Base-by-base conservation (phyloP, 2,888 invertebrate species). In the Agonopterix arenella region DNA sequence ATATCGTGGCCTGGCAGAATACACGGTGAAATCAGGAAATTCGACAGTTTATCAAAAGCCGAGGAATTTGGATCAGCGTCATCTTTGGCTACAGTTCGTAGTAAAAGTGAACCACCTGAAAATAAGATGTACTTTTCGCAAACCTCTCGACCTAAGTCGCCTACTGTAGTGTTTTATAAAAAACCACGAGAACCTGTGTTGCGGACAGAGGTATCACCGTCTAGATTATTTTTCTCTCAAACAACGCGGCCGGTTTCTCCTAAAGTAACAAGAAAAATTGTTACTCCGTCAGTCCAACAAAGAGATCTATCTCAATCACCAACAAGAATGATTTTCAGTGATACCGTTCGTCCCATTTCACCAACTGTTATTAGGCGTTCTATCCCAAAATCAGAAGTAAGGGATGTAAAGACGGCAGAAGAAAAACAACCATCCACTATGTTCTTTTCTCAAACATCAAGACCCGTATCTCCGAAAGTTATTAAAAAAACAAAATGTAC, bases 21-120 rank as follows among this genome's bases (percentile, higher is more conserved):
- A 73, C 77, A 91, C 52, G 82, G 85, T 7, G 83, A 90, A 59
- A 70, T 89, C 56, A 68, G 76, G 61, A 91, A 84, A 65, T 91
- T 88, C 58, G 86, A 88, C 48, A 90, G 88, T 58, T 70, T 89
- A 52, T 72, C 78, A 28, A 81, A 84, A 62, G 69, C 65, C 57
- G 72, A 79, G 56, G 82, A 84, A 53, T 85, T 83, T 64, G 88
- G 88, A 18, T 89, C 89, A 8, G 70, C 68, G 18, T 81, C 83
- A n/a, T 90, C 90, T 37, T 70, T 90, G 51, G 85, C 89, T 13
- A 80, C 84, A 61, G 83, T 90, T 38, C 83, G 93, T 61, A 93
- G 93, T 65, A 89, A 81, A 54, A 93, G 93, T 72, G 93, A 93
- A 61, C 93, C 93, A 11, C 92, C 93, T 2, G 67, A 68, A 2